These are phyloP conservation scores for Laodelphax striatellus DNA, from an alignment of 1,140 invertebrate species.

Conservation along the genomic window DNA sequence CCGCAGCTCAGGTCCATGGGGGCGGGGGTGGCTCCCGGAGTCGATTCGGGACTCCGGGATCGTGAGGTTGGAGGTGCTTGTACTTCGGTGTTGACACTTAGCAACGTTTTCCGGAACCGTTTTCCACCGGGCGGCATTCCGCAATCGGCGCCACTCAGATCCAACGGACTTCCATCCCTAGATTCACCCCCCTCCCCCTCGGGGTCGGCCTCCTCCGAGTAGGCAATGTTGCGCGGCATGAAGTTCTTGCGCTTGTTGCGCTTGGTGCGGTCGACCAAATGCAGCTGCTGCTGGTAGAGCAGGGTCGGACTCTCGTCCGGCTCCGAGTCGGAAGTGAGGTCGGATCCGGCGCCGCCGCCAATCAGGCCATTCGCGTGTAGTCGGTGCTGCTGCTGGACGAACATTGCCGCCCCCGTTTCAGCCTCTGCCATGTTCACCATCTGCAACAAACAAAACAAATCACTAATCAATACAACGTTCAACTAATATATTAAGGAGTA, in stretches of 20 bases:
- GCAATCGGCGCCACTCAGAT: conserved; percentile 7
- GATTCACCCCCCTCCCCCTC: not conserved
- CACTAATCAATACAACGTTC: no score
- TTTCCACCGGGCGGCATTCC: conserved; percentile 2
- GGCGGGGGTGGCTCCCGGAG: conserved; percentile 12
- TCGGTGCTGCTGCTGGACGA: conserved; percentile 15
- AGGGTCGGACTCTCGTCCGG: conserved; percentile 12
- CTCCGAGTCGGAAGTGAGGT: conserved; percentile 22
- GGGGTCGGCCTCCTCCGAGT: conserved; percentile 22
- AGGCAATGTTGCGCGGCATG: conserved; percentile 34
- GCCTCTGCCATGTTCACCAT: conserved; percentile 27
- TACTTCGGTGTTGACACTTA: not conserved
- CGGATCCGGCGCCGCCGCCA: conserved; percentile 8
- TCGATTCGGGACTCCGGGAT: not conserved
- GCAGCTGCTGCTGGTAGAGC: not conserved
- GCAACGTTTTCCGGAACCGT: conserved; percentile 10
- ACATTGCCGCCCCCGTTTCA: conserved; percentile 21
- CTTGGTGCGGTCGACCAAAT: conserved; percentile 15
- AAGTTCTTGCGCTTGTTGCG: conserved; percentile 40
- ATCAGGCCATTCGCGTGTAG: conserved; percentile 7
- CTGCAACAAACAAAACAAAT: conserved; percentile 16
- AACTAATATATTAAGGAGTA: no score
- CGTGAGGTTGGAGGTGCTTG: not conserved
- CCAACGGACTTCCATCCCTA: conserved; percentile 12
- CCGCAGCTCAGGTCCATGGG: conserved; percentile 25